These are phyloP conservation scores for Drosophila lowei DNA, from an alignment of 1,140 invertebrate genomes.

Conservation along the genomic window DNA sequence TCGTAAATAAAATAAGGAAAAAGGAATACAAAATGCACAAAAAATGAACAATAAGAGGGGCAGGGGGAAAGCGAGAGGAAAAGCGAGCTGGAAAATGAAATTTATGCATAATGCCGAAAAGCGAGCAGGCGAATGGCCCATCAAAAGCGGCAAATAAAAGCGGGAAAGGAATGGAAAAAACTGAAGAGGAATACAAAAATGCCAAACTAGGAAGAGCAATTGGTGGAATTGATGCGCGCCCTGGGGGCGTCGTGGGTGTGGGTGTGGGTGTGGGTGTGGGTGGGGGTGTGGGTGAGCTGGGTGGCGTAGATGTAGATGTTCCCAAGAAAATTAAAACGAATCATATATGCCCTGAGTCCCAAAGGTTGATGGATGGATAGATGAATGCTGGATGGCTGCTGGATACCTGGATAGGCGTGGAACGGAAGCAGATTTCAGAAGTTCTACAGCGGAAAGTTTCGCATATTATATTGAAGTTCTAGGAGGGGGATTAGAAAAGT, in stretches of 20 bases:
- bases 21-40: conserved; percentile 71
- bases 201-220: conserved; percentile 60
- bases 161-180: conserved; percentile 32
- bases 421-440: too few relatives aligned
- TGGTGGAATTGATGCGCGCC: conserved; percentile 51
- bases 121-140: conserved; percentile 64
- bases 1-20: conserved; percentile 68
- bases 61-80: not conserved
- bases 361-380: too few relatives aligned
- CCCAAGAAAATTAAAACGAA: conserved; percentile 17
- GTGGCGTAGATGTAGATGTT: conserved; percentile 9
- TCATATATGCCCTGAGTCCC: conserved; percentile 16
- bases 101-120: conserved; percentile 73
- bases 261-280: conserved; percentile 1
- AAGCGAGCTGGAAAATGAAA: conserved; percentile 61
- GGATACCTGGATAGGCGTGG: too few relatives aligned
- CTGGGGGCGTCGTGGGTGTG: not conserved
- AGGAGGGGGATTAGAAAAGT: too few relatives aligned
- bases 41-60: conserved; percentile 73
- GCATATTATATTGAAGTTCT: too few relatives aligned
- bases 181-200: conserved; percentile 40
- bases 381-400: too few relatives aligned
- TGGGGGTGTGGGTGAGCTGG: conserved; percentile 9
- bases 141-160: conserved; percentile 71
- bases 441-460: too few relatives aligned